Evolutionary conservation across 1,140 invertebrate species (phyloP).

Genomic region (Metaphire vulgaris): DNA sequence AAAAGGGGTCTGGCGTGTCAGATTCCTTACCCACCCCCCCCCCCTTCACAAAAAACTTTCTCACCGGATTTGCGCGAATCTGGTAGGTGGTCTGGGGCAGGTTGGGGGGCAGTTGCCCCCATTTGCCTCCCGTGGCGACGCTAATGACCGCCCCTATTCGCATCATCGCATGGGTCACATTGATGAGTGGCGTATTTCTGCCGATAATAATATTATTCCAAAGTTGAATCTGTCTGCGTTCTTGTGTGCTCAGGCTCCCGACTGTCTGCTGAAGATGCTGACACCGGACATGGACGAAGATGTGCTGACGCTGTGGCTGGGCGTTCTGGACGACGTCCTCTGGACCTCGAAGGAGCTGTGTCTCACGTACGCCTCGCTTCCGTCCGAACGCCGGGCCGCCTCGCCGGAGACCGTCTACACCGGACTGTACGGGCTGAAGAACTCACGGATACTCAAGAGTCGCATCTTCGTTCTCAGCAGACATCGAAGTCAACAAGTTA

Average conservation of each 20-base stretch:
- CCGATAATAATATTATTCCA: too few species aligned
- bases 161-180: too few species aligned
- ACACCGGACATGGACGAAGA: conserved; percentile 53
- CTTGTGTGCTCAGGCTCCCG: conserved; percentile 59
- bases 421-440: conserved; percentile 54
- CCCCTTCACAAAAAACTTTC: too few species aligned
- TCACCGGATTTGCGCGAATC: too few species aligned
- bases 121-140: too few species aligned
- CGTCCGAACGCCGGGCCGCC: conserved; percentile 56
- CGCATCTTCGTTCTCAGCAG: conserved; percentile 54
- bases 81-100: too few species aligned
- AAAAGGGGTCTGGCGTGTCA: too few species aligned
- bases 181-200: too few species aligned
- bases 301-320: conserved; percentile 56
- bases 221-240: too few species aligned
- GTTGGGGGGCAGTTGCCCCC: too few species aligned
- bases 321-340: conserved; percentile 57
- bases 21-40: too few species aligned
- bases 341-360: conserved; percentile 49
- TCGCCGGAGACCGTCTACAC: conserved; percentile 60
- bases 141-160: too few species aligned
- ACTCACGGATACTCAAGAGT: conserved; percentile 50
- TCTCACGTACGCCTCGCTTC: conserved; percentile 54
- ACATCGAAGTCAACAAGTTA: conserved; percentile 55
- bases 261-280: conserved; percentile 54